Conservation (phyloP, 1,140 invertebrate genomes). For the Lethrus apterus region DNA sequence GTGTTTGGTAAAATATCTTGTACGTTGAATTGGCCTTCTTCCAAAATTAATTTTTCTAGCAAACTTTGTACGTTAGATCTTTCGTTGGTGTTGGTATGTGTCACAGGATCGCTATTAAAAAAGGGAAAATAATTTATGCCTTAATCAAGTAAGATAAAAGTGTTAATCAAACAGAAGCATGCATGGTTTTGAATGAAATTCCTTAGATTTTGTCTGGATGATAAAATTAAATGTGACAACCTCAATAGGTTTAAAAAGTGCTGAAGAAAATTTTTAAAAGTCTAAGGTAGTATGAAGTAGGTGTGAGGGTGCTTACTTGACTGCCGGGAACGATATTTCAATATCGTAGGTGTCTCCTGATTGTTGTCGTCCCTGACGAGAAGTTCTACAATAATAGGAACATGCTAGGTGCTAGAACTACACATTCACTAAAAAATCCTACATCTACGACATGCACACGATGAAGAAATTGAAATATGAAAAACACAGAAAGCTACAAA, state of each 20-base stretch:
- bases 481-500: background rate
- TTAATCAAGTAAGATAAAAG: too few relatives aligned
- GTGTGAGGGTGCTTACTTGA: slow-evolving; percentile 67
- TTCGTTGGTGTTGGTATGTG: slow-evolving; percentile 79
- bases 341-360: slow-evolving; percentile 78
- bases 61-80: slow-evolving; percentile 73
- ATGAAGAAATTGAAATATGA: too few relatives aligned
- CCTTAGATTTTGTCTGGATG: too few relatives aligned
- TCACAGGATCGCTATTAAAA: slow-evolving; percentile 72
- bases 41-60: slow-evolving; percentile 79
- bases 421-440: slow-evolving; percentile 6
- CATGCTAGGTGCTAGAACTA: slow-evolving; percentile 35
- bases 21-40: slow-evolving; percentile 89
- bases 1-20: slow-evolving; percentile 90
- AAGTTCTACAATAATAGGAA: slow-evolving; percentile 39
- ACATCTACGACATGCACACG: too few relatives aligned
- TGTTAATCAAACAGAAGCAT: too few relatives aligned
- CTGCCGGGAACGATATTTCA: slow-evolving; percentile 82
- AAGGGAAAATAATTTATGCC: too few relatives aligned
- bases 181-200: too few relatives aligned
- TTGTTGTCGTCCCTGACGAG: slow-evolving; percentile 58
- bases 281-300: slow-evolving; percentile 25
- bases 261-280: background rate
- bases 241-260: too few relatives aligned
- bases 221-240: too few relatives aligned